Percentiles rank a stretch among this genome's conserved stretches.
phyloP scores from a whole-genome alignment of 2,113 vertebrate species.

The Hypanus sabinus region DNA sequence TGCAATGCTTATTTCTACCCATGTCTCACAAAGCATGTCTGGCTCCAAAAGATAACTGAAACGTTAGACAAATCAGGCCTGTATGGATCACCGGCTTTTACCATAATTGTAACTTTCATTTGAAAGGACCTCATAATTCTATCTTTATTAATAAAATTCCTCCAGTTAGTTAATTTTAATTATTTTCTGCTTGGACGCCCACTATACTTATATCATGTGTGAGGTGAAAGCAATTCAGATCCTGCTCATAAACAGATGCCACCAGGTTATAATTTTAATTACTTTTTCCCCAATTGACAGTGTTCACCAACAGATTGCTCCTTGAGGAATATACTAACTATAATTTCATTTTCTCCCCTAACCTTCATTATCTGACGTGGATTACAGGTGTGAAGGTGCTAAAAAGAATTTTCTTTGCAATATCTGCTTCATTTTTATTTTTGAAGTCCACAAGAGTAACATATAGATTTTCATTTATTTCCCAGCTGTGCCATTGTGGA shows the following conservation, averaged over 20 bases:
- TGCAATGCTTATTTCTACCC: background rate
- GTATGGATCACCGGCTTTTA: background rate
- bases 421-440: background rate
- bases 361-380: conserved; percentile 22
- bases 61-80: background rate
- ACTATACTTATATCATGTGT: background rate
- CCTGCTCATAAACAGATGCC: conserved; percentile 5
- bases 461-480: background rate
- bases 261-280: conserved; percentile 20
- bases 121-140: background rate
- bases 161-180: background rate
- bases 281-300: background rate
- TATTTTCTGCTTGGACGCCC: background rate
- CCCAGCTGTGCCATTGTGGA: background rate
- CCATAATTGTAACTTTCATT: background rate
- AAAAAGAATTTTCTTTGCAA: background rate
- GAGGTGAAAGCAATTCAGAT: conserved; percentile 14
- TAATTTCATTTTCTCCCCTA: background rate
- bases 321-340: background rate
- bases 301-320: conserved; percentile 9
- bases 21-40: background rate
- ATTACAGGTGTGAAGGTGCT: background rate
- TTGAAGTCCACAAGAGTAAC: background rate
- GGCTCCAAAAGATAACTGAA: background rate
- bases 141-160: conserved; percentile 25